Percentiles rank a stretch among this genome's conserved stretches.
Evolutionary conservation across 2,888 invertebrate genomes (phyloP).

Genomic region (Archips xylosteana): DNA sequence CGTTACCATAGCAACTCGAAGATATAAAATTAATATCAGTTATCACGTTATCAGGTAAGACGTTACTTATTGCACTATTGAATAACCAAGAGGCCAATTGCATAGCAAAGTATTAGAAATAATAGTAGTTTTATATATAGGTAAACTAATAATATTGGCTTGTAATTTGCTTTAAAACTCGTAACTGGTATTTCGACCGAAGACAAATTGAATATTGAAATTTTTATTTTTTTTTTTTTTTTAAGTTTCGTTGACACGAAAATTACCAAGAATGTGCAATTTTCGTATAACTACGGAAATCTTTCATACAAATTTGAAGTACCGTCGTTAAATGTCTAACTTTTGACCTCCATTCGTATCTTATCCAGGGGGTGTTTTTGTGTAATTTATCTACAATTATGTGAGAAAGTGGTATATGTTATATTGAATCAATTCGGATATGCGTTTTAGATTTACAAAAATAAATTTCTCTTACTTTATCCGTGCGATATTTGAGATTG

Average conservation of each 20-base stretch:
- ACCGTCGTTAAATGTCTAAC: no score
- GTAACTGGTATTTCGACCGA: background rate
- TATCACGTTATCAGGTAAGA: background rate
- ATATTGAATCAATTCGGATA: constrained; percentile 10
- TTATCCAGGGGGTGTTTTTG: background rate
- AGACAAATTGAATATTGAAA: background rate
- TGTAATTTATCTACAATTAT: constrained; percentile 5
- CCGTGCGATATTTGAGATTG: background rate
- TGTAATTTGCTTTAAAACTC: background rate
- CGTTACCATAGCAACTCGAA: constrained; percentile 16
- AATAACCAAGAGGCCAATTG: background rate
- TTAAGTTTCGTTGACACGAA: no score
- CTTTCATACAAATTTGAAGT: no score
- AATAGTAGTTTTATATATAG: background rate
- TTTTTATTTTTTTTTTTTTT: no score
- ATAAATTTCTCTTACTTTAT: background rate
- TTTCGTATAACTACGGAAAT: no score
- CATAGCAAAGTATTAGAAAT: background rate
- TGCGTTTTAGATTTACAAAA: constrained; percentile 10
- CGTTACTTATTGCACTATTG: background rate
- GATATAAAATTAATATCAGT: background rate
- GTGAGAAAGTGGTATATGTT: background rate
- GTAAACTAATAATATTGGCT: background rate
- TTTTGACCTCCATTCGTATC: no score
- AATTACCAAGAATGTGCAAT: no score